A percentile compares a stretch with the other conserved stretches of the same genome.
Evolutionary conservation across 92 coral and sea anemone genomes (phyloP).

Genomic region (Palythoa heliodiscus): DNA sequence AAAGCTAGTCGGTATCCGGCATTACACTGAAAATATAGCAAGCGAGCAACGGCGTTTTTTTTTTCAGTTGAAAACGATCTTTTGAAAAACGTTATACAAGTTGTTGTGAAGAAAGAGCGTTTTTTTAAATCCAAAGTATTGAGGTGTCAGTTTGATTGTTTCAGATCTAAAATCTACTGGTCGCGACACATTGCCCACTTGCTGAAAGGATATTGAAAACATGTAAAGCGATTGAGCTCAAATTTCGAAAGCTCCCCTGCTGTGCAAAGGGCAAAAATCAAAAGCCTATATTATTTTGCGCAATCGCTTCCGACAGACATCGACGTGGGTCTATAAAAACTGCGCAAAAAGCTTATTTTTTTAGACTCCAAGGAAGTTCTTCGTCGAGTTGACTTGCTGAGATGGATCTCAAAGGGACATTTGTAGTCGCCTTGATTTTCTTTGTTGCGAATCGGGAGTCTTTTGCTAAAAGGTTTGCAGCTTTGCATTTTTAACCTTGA

Average conservation of each 20-base stretch:
- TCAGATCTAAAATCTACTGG: no score
- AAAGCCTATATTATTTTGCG: constrained; percentile 28
- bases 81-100: no score
- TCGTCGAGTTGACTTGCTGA: not conserved
- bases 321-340: constrained; percentile 7
- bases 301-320: constrained; percentile 29
- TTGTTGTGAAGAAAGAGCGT: no score
- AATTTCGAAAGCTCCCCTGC: constrained; percentile 5
- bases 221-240: not conserved
- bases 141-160: no score
- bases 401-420: constrained; percentile 33
- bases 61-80: no score
- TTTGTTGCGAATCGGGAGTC: constrained; percentile 15
- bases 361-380: constrained; percentile 29
- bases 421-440: constrained; percentile 31
- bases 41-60: no score
- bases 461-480: constrained; percentile 24
- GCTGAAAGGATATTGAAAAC: not conserved
- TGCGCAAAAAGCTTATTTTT: constrained; percentile 1
- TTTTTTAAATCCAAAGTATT: no score
- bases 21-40: no score
- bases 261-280: not conserved
- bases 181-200: not conserved
- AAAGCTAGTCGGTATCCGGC: not conserved
- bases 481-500: not conserved